Base-by-base conservation (phyloP, 2,113 vertebrate genomes). In the Ammodytes marinus region DNA sequence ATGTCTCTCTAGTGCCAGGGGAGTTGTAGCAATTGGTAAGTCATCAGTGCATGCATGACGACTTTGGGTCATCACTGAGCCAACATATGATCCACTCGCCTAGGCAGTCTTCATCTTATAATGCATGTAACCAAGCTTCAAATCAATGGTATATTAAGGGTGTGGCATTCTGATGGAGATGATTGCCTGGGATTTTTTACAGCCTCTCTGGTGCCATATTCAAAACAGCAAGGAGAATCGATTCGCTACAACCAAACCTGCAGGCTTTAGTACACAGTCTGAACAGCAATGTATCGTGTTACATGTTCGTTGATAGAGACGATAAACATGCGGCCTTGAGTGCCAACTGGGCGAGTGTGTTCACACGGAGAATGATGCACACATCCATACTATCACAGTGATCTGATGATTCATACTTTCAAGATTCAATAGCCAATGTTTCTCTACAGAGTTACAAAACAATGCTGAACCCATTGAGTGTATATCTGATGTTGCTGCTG, bases 131-230 rank as follows among this genome's bases (percentile, higher is more conserved):
- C 63, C 1, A 81, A 92, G 91, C 81, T 89, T 92, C 87, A 91
- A 93, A 93, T 94, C 93, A 93, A 93, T 92, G 83, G 35, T 54
- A 35, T 86, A 86, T 78, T 75, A 80, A 77, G 84, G 83, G 85
- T 46, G 85, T 83, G 87, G 66, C 47, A 4, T 76, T 77, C 74
- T 82, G 73, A 88, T 77, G 71, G 80, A 83, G 79, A 84, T 81
- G 79, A 85, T 76, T 91, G 69, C 52, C 42, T 40, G 63, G 52
- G 53, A 83, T 71, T 53, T 74, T 55, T 84, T 27, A 27, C 53
- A 53, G 70, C 19, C 37, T 88, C 65, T 68, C 57, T 52, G 43
- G 63, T 84, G 54, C 75, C 64, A 68, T 81, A 85, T 82, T 72
- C 52, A 53, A 59, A 73, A 77, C 27, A 84, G 88, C 84, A 82